Conservation (phyloP, 2,797 vertebrate species). For the Gambusia yucatana region DNA sequence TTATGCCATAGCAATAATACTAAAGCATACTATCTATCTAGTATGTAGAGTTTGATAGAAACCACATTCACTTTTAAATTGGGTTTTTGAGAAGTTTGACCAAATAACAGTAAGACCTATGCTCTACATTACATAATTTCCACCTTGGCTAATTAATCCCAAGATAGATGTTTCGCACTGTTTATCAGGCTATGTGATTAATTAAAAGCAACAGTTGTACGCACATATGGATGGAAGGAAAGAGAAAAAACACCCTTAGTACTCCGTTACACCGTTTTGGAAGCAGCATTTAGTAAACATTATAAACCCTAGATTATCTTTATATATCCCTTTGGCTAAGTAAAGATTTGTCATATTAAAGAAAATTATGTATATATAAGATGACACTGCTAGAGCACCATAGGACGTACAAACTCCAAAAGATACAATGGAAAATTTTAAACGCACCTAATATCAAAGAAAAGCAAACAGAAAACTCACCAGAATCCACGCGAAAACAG, state of each 20-base stretch:
- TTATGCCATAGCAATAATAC: constrained; percentile 5
- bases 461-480: constrained; percentile 60
- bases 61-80: neutral
- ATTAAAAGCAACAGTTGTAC: constrained; percentile 58
- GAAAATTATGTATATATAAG: neutral
- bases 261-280: neutral
- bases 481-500: constrained; percentile 52
- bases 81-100: neutral
- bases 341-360: neutral
- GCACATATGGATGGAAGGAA: neutral
- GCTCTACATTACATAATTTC: constrained; percentile 5
- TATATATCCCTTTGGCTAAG: neutral
- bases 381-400: neutral
- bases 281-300: neutral
- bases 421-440: neutral
- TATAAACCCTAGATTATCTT: neutral
- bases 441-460: neutral
- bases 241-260: neutral
- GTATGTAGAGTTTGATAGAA: neutral
- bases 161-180: constrained; percentile 13
- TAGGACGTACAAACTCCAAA: neutral
- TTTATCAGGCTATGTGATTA: constrained; percentile 30
- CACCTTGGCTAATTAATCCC: constrained; percentile 44
- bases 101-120: neutral
- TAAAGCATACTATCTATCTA: neutral